Conservation (phyloP, 2,113 vertebrate species). For the Tor tambroides region DNA sequence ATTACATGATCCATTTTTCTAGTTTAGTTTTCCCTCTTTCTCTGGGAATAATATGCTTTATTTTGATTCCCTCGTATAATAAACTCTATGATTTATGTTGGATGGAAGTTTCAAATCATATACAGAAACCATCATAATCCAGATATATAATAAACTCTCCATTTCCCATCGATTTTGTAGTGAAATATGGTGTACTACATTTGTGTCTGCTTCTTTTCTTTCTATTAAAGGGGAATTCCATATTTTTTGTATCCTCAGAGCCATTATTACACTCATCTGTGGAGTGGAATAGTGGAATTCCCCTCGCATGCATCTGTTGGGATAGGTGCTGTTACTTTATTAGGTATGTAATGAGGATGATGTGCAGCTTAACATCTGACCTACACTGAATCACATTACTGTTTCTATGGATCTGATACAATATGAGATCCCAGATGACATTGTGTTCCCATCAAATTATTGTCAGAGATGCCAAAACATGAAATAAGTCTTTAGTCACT, state of each 20-base stretch:
- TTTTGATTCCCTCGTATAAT: background rate
- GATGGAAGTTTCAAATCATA: background rate
- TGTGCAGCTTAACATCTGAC: too few relatives aligned
- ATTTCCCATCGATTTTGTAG: background rate
- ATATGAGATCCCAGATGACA: too few relatives aligned
- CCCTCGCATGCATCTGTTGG: too few relatives aligned
- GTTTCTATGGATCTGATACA: too few relatives aligned
- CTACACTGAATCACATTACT: too few relatives aligned
- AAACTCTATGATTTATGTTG: background rate
- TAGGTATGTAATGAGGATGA: too few relatives aligned
- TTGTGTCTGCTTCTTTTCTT: background rate
- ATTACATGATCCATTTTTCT: background rate
- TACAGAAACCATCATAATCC: background rate
- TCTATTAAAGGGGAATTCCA: conserved; percentile 24
- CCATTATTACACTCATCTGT: too few relatives aligned
- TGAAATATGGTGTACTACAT: background rate
- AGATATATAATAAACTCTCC: background rate
- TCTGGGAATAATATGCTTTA: conserved; percentile 3
- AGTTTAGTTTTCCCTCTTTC: background rate
- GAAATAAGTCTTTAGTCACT: too few relatives aligned
- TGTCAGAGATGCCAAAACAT: too few relatives aligned
- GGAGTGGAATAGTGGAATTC: too few relatives aligned
- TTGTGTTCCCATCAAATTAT: too few relatives aligned
- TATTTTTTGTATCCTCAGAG: background rate
- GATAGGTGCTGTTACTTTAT: too few relatives aligned